phyloP scores from a whole-genome alignment of 2,888 invertebrate species.

The Harpalus rubripes region DNA sequence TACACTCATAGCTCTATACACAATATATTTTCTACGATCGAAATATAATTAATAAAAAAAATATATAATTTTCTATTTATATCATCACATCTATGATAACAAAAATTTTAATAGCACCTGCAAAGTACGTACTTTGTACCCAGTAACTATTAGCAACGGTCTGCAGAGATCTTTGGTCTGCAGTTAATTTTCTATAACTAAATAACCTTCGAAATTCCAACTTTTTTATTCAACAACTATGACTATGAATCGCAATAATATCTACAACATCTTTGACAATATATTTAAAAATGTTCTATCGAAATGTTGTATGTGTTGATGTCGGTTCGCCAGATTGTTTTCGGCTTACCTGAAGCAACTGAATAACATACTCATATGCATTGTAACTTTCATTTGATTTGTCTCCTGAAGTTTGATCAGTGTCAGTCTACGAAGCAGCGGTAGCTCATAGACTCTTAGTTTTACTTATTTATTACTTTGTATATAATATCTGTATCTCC shows the following conservation, averaged over 20 bases:
- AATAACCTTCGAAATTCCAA: no score
- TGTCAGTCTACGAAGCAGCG: background rate
- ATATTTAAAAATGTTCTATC: background rate
- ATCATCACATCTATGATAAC: no score
- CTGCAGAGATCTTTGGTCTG: no score
- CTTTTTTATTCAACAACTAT: no score
- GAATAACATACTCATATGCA: slow-evolving; percentile 55
- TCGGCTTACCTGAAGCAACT: slow-evolving; percentile 55
- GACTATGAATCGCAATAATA: background rate
- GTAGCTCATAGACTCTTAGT: background rate
- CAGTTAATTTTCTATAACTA: no score
- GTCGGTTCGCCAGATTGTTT: slow-evolving; percentile 6
- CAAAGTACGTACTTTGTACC: no score
- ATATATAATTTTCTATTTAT: no score
- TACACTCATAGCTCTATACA: no score
- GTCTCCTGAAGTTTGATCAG: background rate
- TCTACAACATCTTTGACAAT: background rate
- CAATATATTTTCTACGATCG: no score
- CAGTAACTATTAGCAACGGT: no score
- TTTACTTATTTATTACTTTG: background rate
- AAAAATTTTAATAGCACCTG: no score
- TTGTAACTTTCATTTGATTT: slow-evolving; percentile 49
- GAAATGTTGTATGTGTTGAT: background rate
- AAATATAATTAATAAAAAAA: no score
- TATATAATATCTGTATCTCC: background rate